Conservation (phyloP, 2,888 invertebrate genomes). For the Glyphotaelius pellucidus region DNA sequence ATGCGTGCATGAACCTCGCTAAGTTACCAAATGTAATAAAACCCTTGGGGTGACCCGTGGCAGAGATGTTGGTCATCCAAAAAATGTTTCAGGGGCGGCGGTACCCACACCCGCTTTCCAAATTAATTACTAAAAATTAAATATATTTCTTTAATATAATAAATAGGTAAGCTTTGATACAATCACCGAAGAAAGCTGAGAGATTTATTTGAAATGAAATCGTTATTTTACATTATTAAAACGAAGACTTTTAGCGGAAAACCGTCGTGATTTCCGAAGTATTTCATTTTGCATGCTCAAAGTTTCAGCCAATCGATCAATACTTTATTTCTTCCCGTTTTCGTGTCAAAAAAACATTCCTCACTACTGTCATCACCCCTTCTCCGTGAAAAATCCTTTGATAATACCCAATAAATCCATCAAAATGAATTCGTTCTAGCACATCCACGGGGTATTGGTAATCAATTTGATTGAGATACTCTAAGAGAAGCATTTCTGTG, state of each 20-base stretch:
- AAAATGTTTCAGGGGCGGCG: no score
- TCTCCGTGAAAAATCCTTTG: background rate
- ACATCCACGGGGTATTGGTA: slow-evolving; percentile 11
- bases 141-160: background rate
- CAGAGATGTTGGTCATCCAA: no score
- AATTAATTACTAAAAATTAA: no score
- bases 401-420: background rate
- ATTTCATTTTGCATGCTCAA: background rate
- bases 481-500: background rate
- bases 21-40: no score
- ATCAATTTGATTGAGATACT: slow-evolving; percentile 21
- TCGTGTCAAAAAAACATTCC: background rate
- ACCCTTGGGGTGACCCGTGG: no score
- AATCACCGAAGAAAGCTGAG: background rate
- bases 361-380: background rate
- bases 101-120: no score
- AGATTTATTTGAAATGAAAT: background rate
- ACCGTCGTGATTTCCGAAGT: background rate
- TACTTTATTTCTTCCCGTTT: background rate
- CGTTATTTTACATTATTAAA: background rate
- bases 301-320: background rate
- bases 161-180: background rate
- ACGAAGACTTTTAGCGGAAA: background rate
- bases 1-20: no score
- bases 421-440: background rate